Base-by-base conservation (phyloP, 2,888 invertebrate species). In the Subacronicta megacephala region DNA sequence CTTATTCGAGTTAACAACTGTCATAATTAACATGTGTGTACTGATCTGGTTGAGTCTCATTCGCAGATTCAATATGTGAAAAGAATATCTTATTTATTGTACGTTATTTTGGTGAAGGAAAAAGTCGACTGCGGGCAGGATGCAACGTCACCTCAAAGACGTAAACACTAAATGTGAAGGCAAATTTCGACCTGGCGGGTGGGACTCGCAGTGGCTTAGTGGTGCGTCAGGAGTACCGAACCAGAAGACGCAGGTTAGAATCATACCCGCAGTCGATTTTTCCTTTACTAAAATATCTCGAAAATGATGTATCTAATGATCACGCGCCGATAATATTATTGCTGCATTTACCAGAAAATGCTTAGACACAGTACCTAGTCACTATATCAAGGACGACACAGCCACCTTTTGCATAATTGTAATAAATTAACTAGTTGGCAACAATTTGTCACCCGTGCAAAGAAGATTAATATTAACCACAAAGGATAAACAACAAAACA, bases 1-100 rank as follows among this genome's bases (percentile, higher is more conserved):
- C 67, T 78, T 73, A 71, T 83, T 79, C 78, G 66, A 60, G 65
- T 76, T 66, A 75, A 76, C 77, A 72, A 76, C 70, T 66, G 70
- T 53, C 55, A 62, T 69, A 74, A 77, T 80, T 78, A 77, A 62
- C 73, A 65, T 62, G 60, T 60, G 49, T 62, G 26, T 26, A 35
- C 29, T 36, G 31, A 60, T 54, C 33, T 20, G 33, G n/a, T 23
- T 35, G 37, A 46, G 46, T n/a, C 13, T 13, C 18, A 41, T 52
- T 29, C 20, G 15, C 17, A 45, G 49, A 3, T 43, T 45, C n/a
- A 10, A 37, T 40, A 44, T 49, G 17, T n/a, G 12, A 26, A 36
- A 12, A 31, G 23, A 10, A 18, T 40, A 23, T 36, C 38, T 41
- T 12, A 46, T 59, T 46, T 0, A 45, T 57, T 44, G 26, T 31